These are phyloP conservation scores for Caenorhabditis uteleia DNA, from an alignment of 2,888 invertebrate species.

Conservation along the genomic window DNA sequence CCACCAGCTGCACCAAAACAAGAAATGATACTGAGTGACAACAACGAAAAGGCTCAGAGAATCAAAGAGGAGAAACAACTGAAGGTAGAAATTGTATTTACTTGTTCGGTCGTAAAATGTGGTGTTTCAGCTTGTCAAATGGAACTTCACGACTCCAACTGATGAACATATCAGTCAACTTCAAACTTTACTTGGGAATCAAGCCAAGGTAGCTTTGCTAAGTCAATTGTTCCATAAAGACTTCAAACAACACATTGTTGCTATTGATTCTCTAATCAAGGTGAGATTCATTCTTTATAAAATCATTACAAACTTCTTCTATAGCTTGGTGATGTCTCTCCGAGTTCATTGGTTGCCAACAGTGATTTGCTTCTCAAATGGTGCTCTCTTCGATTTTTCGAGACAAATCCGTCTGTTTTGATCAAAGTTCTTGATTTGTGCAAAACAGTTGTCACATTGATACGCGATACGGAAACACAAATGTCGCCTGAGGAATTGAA, in stretches of 20 bases:
- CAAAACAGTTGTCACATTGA: conserved; percentile 70
- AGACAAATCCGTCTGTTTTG: conserved; percentile 96
- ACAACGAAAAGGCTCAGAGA: conserved; percentile 84
- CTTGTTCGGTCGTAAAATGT: too few relatives aligned
- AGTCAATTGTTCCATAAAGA: conserved; percentile 90
- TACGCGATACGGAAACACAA: conserved; percentile 78
- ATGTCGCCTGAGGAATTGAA: conserved; percentile 82
- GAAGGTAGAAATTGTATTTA: conserved; percentile 74
- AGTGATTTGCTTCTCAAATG: conserved; percentile 93
- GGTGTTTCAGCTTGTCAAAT: conserved; percentile 64
- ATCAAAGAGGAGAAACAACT: conserved; percentile 91
- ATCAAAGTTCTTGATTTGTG: conserved; percentile 75
- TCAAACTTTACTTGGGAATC: conserved; percentile 89
- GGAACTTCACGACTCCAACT: conserved; percentile 76
- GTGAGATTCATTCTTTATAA: conserved; percentile 65
- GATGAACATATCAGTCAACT: conserved; percentile 92
- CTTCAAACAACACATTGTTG: conserved; percentile 91
- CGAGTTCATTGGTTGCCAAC: conserved; percentile 84
- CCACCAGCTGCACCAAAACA: conserved; percentile 24
- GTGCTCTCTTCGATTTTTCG: conserved; percentile 94
- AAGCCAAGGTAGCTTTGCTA: conserved; percentile 76
- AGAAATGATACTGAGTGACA: conserved; percentile 28
- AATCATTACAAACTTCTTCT: conserved; percentile 1
- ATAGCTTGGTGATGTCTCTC: conserved; percentile 63
- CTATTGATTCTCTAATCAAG: conserved; percentile 86